A percentile compares a stretch with the other conserved stretches of the same genome.
Evolutionary conservation across 2,888 invertebrate species (phyloP).

Genomic region (Ennomos fuscantarius): DNA sequence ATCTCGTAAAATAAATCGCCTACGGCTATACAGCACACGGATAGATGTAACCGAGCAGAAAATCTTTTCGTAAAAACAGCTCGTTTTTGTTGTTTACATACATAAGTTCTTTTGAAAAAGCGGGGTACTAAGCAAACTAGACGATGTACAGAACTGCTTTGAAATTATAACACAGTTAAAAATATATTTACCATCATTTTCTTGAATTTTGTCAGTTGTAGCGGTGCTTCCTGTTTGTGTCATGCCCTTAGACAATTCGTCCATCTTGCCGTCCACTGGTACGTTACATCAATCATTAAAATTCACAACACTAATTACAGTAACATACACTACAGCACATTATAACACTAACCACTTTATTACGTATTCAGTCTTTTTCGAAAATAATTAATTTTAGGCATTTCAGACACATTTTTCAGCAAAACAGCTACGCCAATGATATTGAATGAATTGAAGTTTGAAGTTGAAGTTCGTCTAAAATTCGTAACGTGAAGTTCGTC

Average conservation of each 20-base stretch:
- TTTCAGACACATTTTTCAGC: constrained; percentile 69
- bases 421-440: constrained; percentile 58
- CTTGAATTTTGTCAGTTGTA: constrained; percentile 81
- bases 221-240: constrained; percentile 84
- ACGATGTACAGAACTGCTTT: background rate
- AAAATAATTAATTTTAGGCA: constrained; percentile 67
- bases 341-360: constrained; percentile 60
- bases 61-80: background rate
- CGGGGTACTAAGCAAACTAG: background rate
- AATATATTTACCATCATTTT: constrained; percentile 73
- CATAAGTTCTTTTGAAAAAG: background rate
- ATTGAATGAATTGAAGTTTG: constrained; percentile 43
- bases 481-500: too few relatives aligned
- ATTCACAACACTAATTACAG: constrained; percentile 68
- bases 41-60: too few relatives aligned
- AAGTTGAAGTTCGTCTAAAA: too few relatives aligned
- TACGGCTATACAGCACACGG: too few relatives aligned
- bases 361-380: constrained; percentile 66
- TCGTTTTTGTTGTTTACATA: constrained; percentile 19
- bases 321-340: constrained; percentile 56
- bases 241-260: constrained; percentile 85
- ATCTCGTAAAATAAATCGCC: too few relatives aligned
- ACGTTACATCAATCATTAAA: constrained; percentile 82
- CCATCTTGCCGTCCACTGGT: constrained; percentile 83
- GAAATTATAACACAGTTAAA: background rate